phyloP scores from a whole-genome alignment of 2,888 invertebrate species.

The Acanthosepion esculentum region DNA sequence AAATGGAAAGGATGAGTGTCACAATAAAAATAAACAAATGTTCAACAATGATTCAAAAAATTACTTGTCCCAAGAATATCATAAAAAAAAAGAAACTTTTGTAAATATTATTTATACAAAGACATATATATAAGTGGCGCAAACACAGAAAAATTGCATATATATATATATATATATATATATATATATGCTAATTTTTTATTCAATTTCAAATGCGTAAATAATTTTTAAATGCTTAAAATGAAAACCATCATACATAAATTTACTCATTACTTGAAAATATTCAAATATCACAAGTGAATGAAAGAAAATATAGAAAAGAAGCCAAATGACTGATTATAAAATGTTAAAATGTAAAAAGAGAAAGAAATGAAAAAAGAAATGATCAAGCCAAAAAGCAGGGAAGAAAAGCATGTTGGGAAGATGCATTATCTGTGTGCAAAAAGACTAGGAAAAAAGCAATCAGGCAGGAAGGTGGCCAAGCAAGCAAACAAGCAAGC shows the following conservation, averaged over 20 bases:
- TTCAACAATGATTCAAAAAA: neutral
- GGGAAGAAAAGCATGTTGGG: neutral
- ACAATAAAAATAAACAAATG: neutral
- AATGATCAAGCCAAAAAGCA: neutral
- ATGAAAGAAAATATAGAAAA: neutral
- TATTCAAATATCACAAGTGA: neutral
- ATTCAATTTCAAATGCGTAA: neutral
- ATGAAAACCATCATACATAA: neutral
- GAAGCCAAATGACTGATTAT: neutral
- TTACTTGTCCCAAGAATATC: neutral
- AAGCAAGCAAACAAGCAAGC: neutral
- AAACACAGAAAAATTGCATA: neutral
- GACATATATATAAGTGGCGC: neutral
- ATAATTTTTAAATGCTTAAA: neutral
- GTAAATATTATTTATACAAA: neutral
- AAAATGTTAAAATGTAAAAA: neutral
- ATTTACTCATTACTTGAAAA: neutral
- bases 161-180: slow-evolving; percentile 22
- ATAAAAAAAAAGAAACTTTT: neutral
- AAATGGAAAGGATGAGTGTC: neutral
- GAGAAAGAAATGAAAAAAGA: slow-evolving; percentile 33
- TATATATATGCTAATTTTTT: neutral
- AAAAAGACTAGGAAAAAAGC: neutral
- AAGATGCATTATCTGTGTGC: neutral
- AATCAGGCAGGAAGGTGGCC: neutral